phyloP scores from a whole-genome alignment of 2,888 invertebrate species.

The Oxycera nigricornis region DNA sequence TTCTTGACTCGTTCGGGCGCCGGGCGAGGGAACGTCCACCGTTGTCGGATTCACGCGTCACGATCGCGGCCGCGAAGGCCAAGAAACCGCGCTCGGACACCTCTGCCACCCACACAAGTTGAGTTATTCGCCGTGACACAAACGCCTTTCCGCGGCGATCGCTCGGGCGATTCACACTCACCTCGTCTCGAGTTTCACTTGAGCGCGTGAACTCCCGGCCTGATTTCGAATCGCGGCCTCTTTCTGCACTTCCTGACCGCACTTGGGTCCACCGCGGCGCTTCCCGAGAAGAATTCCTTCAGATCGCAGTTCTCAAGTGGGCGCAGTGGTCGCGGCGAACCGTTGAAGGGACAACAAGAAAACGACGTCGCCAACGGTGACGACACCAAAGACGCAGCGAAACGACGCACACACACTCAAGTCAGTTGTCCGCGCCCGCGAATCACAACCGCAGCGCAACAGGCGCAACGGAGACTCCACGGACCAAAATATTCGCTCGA shows the following conservation, averaged over 20 bases:
- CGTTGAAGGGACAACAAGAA: background rate
- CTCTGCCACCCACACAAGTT: background rate
- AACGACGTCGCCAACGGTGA: conserved; percentile 8
- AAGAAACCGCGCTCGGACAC: background rate
- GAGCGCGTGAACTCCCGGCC: background rate
- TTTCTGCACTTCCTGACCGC: background rate
- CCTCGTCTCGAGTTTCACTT: too few species aligned
- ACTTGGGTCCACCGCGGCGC: background rate
- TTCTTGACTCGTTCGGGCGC: background rate
- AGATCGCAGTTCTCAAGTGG: background rate
- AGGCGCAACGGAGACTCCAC: background rate
- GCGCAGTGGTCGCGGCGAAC: conserved; percentile 13
- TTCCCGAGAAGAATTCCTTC: background rate
- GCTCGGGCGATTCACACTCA: too few species aligned
- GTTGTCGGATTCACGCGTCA: background rate
- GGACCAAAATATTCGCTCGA: background rate
- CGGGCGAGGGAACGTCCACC: too few species aligned
- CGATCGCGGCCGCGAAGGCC: background rate
- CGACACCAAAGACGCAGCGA: background rate
- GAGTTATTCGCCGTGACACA: background rate
- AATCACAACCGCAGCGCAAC: conserved; percentile 1
- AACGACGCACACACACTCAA: background rate
- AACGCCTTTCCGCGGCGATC: background rate
- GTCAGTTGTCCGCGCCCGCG: background rate
- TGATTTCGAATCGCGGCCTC: background rate